Percentiles rank a stretch among this genome's conserved stretches.
These are phyloP conservation scores for Picathartes gymnocephalus DNA, from an alignment of 2,113 vertebrate species.

Conservation along the genomic window DNA sequence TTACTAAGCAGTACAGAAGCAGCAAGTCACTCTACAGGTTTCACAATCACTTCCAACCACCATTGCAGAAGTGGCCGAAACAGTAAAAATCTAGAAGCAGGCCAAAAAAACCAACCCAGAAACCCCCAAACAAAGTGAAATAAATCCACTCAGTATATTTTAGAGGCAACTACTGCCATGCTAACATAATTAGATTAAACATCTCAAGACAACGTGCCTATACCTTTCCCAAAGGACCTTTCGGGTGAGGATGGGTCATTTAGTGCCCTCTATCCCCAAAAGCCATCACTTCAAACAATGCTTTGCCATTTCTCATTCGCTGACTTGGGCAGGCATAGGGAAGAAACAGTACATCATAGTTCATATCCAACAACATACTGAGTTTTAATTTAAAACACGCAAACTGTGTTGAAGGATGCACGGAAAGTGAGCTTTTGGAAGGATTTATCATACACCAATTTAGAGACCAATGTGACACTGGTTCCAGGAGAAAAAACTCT, in stretches of 20 bases:
- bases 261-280: not conserved
- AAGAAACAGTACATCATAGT: not conserved
- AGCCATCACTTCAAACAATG: not conserved
- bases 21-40: not conserved
- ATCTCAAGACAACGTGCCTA: not conserved
- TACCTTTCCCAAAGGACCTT: not conserved
- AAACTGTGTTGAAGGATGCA: not conserved
- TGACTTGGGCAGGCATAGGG: not conserved
- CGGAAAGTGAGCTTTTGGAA: not conserved
- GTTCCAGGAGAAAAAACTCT: not conserved
- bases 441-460: not conserved
- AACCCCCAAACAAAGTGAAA: not conserved
- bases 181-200: not conserved
- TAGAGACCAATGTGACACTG: not conserved
- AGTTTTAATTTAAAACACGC: not conserved
- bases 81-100: not conserved
- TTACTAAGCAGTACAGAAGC: not conserved
- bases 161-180: not conserved
- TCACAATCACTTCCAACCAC: not conserved
- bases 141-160: not conserved
- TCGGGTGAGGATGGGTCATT: not conserved
- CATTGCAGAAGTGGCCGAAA: not conserved
- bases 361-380: not conserved
- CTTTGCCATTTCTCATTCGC: not conserved
- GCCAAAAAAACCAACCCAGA: accelerated